Base-by-base conservation (phyloP, 2,113 vertebrate genomes). In the Gallinago media region DNA sequence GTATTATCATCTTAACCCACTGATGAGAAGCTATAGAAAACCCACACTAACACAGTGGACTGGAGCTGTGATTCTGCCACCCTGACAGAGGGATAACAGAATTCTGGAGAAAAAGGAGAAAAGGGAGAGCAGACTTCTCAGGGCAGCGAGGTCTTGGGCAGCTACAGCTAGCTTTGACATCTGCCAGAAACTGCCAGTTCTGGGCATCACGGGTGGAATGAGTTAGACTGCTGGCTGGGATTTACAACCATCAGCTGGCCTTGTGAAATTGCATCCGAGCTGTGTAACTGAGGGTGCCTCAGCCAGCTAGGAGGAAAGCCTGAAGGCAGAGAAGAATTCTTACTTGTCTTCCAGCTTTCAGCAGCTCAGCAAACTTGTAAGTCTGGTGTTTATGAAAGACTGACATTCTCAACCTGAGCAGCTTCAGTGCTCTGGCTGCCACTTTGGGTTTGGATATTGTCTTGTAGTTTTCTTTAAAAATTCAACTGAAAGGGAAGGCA, bases 191-290 rank as follows among this genome's bases (percentile, higher is more conserved):
- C 58, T 85, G 10, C 4, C 26, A 71, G n/a, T 85, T 95, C 80
- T 91, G 89, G 91, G 52, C 68, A 81, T 67, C 18, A 34, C 0
- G 4, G 63, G 15, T 91, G 94, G 95, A 96, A 96, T 89, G 68
- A 94, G 22, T 94, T 70, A 83, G 83, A 36, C 26, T 87, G 23
- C 42, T 94, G 91, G 56, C 89, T 89, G 83, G 32, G 59, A 49
- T 94, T 88, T 86, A 50, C 2, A 3, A 0, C 20, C 49, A 29
- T 84, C 75, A 94, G 76, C 25, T 58, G 54, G 15, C 32, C 74
- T 68, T 84, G 61, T 84, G 86, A 95, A 89, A 92, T 92, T 89
- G 95, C 72, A 75, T 81, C 73, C 4, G 0, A 55, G 23, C 40
- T 65, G 3, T 85, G 65, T 46, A 84, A 63, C 65, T 59, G 73